phyloP scores from a whole-genome alignment of 2,113 vertebrate genomes.

The Actenoides lindsayi region DNA sequence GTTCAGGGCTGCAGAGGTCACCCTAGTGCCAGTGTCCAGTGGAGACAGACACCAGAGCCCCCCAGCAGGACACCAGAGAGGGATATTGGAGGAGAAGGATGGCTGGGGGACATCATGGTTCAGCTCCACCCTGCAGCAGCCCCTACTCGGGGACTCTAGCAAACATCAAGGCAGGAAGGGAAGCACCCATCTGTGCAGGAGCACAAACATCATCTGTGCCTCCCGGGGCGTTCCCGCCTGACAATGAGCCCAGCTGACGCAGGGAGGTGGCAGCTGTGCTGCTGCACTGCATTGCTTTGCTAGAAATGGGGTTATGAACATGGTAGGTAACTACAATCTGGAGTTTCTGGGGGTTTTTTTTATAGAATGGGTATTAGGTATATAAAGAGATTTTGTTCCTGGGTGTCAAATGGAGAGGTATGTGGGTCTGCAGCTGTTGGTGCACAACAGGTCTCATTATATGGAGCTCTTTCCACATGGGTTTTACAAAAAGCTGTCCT shows the following conservation, averaged over 20 bases:
- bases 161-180: not conserved
- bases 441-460: not conserved
- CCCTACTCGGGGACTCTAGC: not conserved
- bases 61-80: not conserved
- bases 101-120: not conserved
- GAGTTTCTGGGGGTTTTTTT: not conserved
- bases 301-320: not conserved
- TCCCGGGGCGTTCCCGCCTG: not conserved
- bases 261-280: slow-evolving; percentile 41
- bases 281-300: not conserved
- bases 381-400: not conserved
- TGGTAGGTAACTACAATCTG: not conserved
- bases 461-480: not conserved
- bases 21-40: not conserved
- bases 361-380: not conserved
- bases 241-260: slow-evolving; percentile 39
- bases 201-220: slow-evolving; percentile 49
- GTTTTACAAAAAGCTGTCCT: not conserved
- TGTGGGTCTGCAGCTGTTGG: not conserved
- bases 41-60: not conserved
- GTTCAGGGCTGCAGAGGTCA: not conserved
- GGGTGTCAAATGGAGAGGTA: not conserved
- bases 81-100: not conserved
- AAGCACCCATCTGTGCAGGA: slow-evolving; percentile 44
- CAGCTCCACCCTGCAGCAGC: not conserved